Base-by-base conservation (phyloP, 2,113 vertebrate species). In the Toxostoma redivivum region DNA sequence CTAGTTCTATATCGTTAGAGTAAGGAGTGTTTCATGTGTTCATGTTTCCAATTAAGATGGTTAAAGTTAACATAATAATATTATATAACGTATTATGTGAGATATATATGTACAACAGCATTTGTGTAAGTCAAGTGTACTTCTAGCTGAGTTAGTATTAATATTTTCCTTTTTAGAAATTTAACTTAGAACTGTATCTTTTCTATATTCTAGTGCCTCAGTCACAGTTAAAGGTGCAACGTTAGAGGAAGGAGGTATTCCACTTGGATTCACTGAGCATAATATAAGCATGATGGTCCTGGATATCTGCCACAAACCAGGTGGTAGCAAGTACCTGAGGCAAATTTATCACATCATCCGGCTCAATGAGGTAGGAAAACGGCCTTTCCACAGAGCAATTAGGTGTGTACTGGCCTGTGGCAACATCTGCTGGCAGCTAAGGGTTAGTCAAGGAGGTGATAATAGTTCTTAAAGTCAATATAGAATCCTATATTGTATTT, bases 331-430 rank as follows among this genome's bases (percentile, higher is more conserved):
- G 97, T 99, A 99, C 99, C 99, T 99, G 98, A 98, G 98, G 99
- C 99, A 99, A 98, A 99, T 99, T 99, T 98, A 99, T 99, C 99
- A 99, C 98, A 99, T 99, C 99, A 99, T 99, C 98, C 99, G 96
- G 98, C 99, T 99, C 99, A 99, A 99, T 99, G 99, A 99, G 99
- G 99, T 99, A 99, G 98, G 99, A 98, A 99, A 99, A 98, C 96
- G 94, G 98, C 98, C 98, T 98, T 98, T 99, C 98, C 99, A 98
- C 98, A 97, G 98, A 98, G 98, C 99, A 99, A 99, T 99, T 99
- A 99, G 98, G 98, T 99, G 98, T 98, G 98, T 98, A 98, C 98
- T 99, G 98, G 98, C 98, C 98, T 98, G 98, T 98, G 98, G 98
- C 98, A 98, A 98, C 97, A 97, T 98, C 98, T 98, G 98, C 98